phyloP scores from a whole-genome alignment of 2,113 vertebrate genomes.

The Toxostoma redivivum region DNA sequence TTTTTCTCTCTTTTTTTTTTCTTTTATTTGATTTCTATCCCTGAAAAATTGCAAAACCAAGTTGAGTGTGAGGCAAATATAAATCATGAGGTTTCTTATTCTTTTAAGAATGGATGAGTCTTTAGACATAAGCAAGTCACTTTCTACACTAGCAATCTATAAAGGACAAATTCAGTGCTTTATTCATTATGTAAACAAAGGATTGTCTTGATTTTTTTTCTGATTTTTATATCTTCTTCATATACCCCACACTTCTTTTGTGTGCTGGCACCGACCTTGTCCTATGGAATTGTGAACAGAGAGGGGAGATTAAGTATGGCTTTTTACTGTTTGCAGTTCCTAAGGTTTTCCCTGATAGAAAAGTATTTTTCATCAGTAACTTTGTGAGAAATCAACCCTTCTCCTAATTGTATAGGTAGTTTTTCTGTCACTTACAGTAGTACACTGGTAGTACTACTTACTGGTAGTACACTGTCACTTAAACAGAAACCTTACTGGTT shows the following conservation, averaged over 20 bases:
- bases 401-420: background rate
- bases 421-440: background rate
- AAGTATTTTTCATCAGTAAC: background rate
- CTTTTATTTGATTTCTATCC: too few species aligned
- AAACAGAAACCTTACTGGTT: background rate
- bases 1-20: accelerated
- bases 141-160: background rate
- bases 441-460: too few species aligned
- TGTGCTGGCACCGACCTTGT: background rate
- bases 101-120: background rate
- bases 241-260: background rate
- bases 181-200: background rate
- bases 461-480: background rate
- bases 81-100: background rate
- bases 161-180: background rate
- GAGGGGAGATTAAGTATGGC: background rate
- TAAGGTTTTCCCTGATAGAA: background rate
- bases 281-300: background rate
- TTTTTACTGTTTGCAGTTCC: background rate
- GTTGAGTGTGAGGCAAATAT: background rate
- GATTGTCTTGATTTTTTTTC: background rate
- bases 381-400: background rate
- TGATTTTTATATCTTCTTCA: background rate
- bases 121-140: background rate
- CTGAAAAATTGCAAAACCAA: background rate